Evolutionary conservation across 2,797 vertebrate genomes (phyloP).

Genomic region (Pseudochirops cupreus): DNA sequence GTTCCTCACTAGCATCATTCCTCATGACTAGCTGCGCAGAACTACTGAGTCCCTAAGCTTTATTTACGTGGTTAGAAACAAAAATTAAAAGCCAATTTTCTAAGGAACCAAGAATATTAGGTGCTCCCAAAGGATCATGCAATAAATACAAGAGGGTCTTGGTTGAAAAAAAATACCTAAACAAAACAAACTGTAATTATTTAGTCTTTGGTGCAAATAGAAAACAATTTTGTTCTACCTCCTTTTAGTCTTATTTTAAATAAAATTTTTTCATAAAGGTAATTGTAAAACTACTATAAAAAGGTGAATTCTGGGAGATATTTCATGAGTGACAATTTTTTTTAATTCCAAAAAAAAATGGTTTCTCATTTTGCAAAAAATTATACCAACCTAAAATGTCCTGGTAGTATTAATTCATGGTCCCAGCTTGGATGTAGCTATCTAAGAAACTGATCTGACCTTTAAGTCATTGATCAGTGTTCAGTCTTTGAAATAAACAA

Average conservation of each 20-base stretch:
- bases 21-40: neutral
- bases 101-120: neutral
- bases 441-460: slow-evolving; percentile 11
- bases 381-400: neutral
- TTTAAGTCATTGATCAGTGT: neutral
- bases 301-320: neutral
- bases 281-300: slow-evolving; percentile 36
- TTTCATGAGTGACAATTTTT: slow-evolving; percentile 10
- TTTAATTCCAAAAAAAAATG: neutral
- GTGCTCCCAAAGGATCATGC: neutral
- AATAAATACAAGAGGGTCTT: neutral
- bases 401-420: neutral
- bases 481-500: slow-evolving; percentile 47
- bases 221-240: neutral
- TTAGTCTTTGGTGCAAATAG: neutral
- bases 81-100: neutral
- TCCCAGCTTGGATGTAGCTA: neutral
- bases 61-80: neutral
- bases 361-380: neutral
- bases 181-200: neutral
- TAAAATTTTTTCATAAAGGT: neutral
- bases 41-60: neutral
- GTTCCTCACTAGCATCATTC: neutral
- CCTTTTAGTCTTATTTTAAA: neutral
- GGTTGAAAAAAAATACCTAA: neutral